Conservation (phyloP, 2,113 vertebrate genomes). For the Charina bottae region DNA sequence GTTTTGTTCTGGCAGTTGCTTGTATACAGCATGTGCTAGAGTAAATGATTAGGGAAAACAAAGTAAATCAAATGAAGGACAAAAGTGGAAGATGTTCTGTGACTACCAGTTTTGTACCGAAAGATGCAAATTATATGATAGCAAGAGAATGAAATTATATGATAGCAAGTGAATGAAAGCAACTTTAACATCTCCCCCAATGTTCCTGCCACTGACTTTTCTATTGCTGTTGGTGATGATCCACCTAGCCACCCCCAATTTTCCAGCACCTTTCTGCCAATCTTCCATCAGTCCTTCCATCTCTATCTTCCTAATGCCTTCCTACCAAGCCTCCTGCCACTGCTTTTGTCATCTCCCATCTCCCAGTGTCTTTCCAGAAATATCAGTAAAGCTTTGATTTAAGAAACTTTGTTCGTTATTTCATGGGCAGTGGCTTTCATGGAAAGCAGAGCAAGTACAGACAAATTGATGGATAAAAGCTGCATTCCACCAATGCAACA, state of each 20-base stretch:
- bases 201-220: background rate
- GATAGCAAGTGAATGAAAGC: background rate
- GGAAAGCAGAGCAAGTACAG: background rate
- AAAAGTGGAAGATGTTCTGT: background rate
- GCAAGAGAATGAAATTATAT: background rate
- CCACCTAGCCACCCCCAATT: background rate
- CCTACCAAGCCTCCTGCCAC: background rate
- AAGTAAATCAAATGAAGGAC: slow-evolving; percentile 11
- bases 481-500: background rate
- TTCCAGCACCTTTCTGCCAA: background rate
- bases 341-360: background rate
- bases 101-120: background rate
- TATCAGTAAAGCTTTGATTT: background rate
- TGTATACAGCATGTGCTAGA: slow-evolving; percentile 1
- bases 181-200: background rate
- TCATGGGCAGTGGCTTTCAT: background rate
- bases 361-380: background rate
- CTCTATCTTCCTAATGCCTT: background rate
- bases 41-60: slow-evolving; percentile 13
- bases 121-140: background rate
- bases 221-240: background rate
- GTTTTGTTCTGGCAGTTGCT: slow-evolving; percentile 16
- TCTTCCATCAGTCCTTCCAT: background rate
- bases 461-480: background rate
- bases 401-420: background rate